These are phyloP conservation scores for Leptura quadrifasciata DNA, from an alignment of 2,888 invertebrate species.

Conservation along the genomic window DNA sequence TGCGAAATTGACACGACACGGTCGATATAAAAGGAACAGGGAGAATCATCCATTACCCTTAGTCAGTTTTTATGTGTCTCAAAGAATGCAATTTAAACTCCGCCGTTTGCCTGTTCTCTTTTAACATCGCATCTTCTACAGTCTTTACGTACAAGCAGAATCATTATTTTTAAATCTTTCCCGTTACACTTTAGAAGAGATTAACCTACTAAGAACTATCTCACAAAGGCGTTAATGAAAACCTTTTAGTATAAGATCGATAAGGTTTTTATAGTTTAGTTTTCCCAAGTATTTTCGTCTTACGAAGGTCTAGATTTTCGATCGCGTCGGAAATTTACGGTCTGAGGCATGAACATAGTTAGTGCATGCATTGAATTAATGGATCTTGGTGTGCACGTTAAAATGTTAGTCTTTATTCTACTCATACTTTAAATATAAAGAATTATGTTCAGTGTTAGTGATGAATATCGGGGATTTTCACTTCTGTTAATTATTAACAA, in stretches of 20 bases:
- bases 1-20: not conserved
- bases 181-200: not conserved
- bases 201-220: not conserved
- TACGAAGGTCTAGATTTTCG: too few species aligned
- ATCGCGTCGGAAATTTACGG: too few species aligned
- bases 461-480: too few species aligned
- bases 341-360: too few species aligned
- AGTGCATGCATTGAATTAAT: too few species aligned
- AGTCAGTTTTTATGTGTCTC: conserved; percentile 4
- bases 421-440: too few species aligned
- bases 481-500: too few species aligned
- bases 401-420: too few species aligned
- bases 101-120: not conserved
- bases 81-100: conserved; percentile 2
- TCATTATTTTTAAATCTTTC: conserved; percentile 4
- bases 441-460: too few species aligned
- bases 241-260: not conserved
- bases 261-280: not conserved
- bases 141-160: not conserved
- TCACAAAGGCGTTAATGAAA: not conserved
- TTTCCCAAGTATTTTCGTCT: too few species aligned
- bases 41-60: not conserved
- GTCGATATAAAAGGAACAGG: not conserved
- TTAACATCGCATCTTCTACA: not conserved
- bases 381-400: too few species aligned